Evolutionary conservation across 2,888 invertebrate species (phyloP).

Genomic region (Scelioninae gen. 2): DNA sequence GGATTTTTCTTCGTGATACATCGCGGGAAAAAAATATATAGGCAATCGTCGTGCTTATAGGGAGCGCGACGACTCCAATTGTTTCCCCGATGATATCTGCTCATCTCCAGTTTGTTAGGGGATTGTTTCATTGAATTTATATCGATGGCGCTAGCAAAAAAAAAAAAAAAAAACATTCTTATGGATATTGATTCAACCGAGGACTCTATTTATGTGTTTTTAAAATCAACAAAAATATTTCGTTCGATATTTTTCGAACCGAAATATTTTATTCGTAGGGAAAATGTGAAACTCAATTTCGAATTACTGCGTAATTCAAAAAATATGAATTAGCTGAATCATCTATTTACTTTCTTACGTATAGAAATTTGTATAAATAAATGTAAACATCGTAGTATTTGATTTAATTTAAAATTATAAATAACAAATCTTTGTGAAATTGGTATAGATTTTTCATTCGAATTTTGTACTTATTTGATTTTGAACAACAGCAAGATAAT

Average conservation of each 20-base stretch:
- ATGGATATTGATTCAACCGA: conserved; percentile 25
- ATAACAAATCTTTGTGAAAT: no score
- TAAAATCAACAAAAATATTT: conserved; percentile 1
- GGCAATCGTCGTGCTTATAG: conserved; percentile 46
- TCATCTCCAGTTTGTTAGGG: conserved; percentile 69
- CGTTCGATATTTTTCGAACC: neutral
- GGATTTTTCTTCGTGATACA: conserved; percentile 54
- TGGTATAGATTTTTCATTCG: no score
- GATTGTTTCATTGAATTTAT: conserved; percentile 69
- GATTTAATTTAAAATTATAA: no score
- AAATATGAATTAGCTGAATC: no score
- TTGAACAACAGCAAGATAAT: no score
- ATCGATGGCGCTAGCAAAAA: conserved; percentile 28
- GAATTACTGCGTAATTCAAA: neutral
- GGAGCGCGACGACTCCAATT: conserved; percentile 55
- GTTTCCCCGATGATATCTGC: conserved; percentile 68
- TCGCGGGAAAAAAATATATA: conserved; percentile 46
- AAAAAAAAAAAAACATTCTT: conserved; percentile 7
- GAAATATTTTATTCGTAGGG: conserved; percentile 6
- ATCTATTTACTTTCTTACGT: no score
- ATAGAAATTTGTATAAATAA: no score
- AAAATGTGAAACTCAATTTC: neutral
- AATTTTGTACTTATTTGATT: no score
- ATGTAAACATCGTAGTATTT: no score
- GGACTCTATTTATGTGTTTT: conserved; percentile 13